These are phyloP conservation scores for Argyresthia albistria DNA, from an alignment of 2,888 invertebrate genomes.

Conservation along the genomic window DNA sequence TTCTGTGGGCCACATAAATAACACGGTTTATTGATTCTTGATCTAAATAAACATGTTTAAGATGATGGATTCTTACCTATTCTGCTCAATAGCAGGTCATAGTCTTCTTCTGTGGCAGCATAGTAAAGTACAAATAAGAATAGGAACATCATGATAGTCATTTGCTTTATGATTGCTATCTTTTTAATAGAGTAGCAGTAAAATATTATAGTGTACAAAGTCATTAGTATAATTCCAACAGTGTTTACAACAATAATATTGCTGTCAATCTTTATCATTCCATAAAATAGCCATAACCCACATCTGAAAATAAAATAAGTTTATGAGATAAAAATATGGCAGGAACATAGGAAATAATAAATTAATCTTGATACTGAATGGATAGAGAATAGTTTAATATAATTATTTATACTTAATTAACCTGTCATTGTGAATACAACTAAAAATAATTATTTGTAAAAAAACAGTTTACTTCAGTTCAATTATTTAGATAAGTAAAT, in stretches of 20 bases:
- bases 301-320: slow-evolving; percentile 68
- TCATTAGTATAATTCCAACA: slow-evolving; percentile 80
- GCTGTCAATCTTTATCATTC: slow-evolving; percentile 78
- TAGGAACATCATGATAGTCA: slow-evolving; percentile 64
- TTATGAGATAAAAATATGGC: no score
- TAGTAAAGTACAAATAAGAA: slow-evolving; percentile 68
- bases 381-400: no score
- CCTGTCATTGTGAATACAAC: no score
- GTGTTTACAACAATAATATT: slow-evolving; percentile 83
- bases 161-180: slow-evolving; percentile 74
- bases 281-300: slow-evolving; percentile 86
- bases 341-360: no score
- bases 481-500: no score
- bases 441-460: no score
- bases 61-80: slow-evolving; percentile 71
- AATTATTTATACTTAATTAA: no score
- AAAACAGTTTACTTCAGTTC: no score
- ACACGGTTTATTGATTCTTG: no score
- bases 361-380: no score
- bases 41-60: no score
- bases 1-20: no score
- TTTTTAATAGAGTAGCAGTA: slow-evolving; percentile 82
- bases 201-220: slow-evolving; percentile 79
- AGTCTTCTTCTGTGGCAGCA: slow-evolving; percentile 65
- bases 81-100: slow-evolving; percentile 61